Evolutionary conservation across 2,113 vertebrate species (phyloP).

Genomic region (Morone saxatilis): DNA sequence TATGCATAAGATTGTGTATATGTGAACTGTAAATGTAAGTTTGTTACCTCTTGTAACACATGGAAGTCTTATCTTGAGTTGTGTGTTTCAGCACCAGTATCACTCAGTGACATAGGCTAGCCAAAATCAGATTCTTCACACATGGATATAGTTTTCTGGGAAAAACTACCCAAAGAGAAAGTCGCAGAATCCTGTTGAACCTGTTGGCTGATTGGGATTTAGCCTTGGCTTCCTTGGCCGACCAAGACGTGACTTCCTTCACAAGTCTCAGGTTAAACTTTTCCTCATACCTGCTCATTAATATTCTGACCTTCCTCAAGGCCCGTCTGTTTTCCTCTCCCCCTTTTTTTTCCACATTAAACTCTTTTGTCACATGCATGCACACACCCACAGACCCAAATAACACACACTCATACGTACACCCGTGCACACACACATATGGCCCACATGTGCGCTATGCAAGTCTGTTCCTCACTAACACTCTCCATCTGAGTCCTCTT

Average conservation of each 20-base stretch:
- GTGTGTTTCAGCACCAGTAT: conserved; percentile 19
- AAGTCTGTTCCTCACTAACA: conserved; percentile 11
- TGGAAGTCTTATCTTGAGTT: neutral
- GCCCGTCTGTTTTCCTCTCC: neutral
- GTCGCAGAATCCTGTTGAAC: neutral
- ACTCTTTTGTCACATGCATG: conserved; percentile 12
- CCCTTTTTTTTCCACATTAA: conserved; percentile 11
- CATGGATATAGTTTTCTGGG: neutral
- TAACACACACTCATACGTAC: conserved; percentile 51
- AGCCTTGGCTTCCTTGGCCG: conserved; percentile 4
- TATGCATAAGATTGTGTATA: neutral
- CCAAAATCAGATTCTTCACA: conserved; percentile 18
- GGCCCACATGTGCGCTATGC: conserved; percentile 17
- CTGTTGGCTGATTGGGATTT: conserved; percentile 27
- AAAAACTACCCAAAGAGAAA: neutral
- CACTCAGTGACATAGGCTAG: neutral
- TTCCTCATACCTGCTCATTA: conserved; percentile 35
- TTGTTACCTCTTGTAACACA: neutral
- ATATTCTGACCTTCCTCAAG: conserved; percentile 34
- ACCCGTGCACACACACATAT: conserved; percentile 29
- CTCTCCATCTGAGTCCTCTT: conserved; percentile 8
- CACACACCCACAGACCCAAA: conserved; percentile 50
- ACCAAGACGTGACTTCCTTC: conserved; percentile 1
- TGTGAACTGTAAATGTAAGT: neutral
- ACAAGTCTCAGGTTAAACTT: conserved; percentile 34